A percentile compares a stretch with the other conserved stretches of the same genome.
These are phyloP conservation scores for Danio choprae DNA, from an alignment of 2,797 vertebrate genomes.

Conservation along the genomic window DNA sequence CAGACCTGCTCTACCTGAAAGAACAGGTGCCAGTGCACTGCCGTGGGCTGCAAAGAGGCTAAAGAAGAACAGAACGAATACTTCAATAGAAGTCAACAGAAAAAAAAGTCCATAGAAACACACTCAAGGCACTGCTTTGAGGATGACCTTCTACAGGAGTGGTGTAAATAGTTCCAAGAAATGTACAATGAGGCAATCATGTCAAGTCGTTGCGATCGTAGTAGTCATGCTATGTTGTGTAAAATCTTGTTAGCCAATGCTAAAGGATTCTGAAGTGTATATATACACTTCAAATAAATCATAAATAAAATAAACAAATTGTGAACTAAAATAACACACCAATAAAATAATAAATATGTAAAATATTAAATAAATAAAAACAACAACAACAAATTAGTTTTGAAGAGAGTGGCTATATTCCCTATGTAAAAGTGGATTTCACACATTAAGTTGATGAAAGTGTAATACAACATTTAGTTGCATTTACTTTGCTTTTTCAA, in stretches of 20 bases:
- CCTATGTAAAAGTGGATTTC: too few relatives aligned
- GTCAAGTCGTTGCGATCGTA: background rate
- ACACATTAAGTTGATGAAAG: too few relatives aligned
- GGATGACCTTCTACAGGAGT: conserved; percentile 17
- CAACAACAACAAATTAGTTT: background rate
- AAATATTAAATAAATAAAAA: background rate
- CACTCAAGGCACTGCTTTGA: conserved; percentile 11
- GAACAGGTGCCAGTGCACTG: conserved; percentile 16
- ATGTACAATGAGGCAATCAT: conserved; percentile 12
- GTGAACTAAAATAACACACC: too few relatives aligned
- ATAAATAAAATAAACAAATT: background rate
- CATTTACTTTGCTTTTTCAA: too few relatives aligned
- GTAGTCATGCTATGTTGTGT: background rate
- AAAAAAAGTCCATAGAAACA: conserved; percentile 26
- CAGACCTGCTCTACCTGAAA: conserved; percentile 21
- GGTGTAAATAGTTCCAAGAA: conserved; percentile 12
- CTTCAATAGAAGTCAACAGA: conserved; percentile 10
- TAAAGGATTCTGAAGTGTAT: background rate
- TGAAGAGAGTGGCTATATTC: background rate
- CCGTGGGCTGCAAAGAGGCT: conserved; percentile 6
- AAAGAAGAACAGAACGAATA: conserved; percentile 20
- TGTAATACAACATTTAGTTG: too few relatives aligned
- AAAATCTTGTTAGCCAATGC: background rate
- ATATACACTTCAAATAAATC: background rate
- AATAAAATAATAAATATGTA: background rate